Evolutionary conservation across 1,140 invertebrate genomes (phyloP).

Genomic region (Gyrodactylus salaris): DNA sequence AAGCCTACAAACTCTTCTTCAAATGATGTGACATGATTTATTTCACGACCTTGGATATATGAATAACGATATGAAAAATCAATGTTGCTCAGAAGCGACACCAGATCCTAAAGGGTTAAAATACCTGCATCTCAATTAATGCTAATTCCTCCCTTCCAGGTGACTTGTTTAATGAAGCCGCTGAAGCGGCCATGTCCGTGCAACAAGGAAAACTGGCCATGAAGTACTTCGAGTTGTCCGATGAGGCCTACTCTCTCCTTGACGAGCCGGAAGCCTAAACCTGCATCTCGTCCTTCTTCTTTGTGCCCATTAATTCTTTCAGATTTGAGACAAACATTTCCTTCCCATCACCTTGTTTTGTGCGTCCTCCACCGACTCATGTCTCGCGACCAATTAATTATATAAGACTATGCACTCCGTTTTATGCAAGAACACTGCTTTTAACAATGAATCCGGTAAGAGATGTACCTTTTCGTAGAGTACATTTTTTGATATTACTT

Average conservation of each 20-base stretch:
- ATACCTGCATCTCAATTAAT: neutral
- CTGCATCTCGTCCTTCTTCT: no score
- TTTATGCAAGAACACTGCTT: no score
- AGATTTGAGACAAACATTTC: no score
- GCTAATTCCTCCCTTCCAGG: slow-evolving; percentile 13
- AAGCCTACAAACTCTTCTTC: no score
- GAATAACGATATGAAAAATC: neutral
- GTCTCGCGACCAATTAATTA: no score
- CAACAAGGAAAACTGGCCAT: slow-evolving; percentile 27
- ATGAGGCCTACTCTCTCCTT: slow-evolving; percentile 16
- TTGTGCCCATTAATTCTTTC: no score
- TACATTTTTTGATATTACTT: no score
- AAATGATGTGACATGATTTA: neutral
- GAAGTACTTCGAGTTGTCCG: slow-evolving; percentile 25
- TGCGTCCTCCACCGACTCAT: no score
- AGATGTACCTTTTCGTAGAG: no score
- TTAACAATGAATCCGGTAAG: no score
- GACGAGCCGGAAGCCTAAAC: neutral
- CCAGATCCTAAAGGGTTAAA: neutral
- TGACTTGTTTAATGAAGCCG: slow-evolving; percentile 24
- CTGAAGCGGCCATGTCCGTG: slow-evolving; percentile 24
- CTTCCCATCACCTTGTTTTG: no score
- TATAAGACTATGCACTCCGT: no score
- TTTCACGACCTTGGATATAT: neutral
- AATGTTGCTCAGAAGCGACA: neutral